Evolutionary conservation across 2,113 vertebrate species (phyloP).

Genomic region (Megatriorchis doriae): DNA sequence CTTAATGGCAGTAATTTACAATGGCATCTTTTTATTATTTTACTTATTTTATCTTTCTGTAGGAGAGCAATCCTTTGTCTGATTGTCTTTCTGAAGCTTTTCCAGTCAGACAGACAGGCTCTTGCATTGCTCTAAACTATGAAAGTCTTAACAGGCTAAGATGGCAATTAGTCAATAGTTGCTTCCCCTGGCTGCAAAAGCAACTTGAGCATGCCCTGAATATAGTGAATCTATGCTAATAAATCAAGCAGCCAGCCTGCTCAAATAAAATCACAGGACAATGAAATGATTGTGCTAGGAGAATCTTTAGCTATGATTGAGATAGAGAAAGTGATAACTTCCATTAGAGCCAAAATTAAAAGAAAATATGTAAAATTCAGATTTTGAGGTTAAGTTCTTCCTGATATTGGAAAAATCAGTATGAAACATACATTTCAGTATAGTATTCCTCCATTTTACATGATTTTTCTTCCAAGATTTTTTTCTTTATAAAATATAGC

Average conservation of each 20-base stretch:
- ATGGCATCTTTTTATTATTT: neutral
- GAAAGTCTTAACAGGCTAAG: neutral
- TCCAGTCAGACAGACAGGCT: neutral
- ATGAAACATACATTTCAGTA: neutral
- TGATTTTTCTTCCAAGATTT: neutral
- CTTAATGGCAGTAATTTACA: neutral
- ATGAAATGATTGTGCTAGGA: neutral
- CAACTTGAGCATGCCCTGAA: neutral
- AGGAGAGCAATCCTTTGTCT: neutral
- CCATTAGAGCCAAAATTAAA: neutral
- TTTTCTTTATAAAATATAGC: neutral
- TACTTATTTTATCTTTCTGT: neutral
- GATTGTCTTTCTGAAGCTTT: neutral
- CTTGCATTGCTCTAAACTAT: neutral
- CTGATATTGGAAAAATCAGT: neutral
- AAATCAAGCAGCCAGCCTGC: neutral
- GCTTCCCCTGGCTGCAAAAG: neutral
- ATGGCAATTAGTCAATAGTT: neutral
- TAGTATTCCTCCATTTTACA: neutral
- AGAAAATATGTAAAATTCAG: neutral
- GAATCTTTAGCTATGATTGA: neutral
- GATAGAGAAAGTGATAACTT: neutral
- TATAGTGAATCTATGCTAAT: neutral
- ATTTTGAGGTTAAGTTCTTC: neutral
- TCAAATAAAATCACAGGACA: neutral